Evolutionary conservation across 2,797 vertebrate genomes (phyloP).

Genomic region (Chrysocyon brachyurus): DNA sequence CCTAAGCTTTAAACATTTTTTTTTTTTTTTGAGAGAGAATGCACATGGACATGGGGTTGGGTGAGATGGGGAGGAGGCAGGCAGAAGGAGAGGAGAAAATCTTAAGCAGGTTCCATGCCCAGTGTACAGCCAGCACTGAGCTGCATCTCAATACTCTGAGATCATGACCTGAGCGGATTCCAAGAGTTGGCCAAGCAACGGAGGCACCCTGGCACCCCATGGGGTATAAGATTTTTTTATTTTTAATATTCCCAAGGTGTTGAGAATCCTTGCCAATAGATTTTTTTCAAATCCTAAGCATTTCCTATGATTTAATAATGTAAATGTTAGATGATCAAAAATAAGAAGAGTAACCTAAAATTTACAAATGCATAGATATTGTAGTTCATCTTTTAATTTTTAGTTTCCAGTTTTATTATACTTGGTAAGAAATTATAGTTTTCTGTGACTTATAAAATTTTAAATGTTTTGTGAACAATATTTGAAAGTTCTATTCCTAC

Average conservation of each 20-base stretch:
- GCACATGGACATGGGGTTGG: not conserved
- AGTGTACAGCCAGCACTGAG: no score
- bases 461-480: not conserved
- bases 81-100: no score
- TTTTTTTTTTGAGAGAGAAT: not conserved
- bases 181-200: not conserved
- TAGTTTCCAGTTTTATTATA: not conserved
- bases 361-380: not conserved
- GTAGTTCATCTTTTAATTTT: not conserved
- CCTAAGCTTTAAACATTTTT: not conserved
- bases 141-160: not conserved
- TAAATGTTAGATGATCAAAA: conserved; percentile 33
- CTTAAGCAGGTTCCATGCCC: no score
- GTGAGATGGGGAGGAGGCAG: no score
- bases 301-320: conserved; percentile 42
- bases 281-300: not conserved
- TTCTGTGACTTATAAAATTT: conserved; percentile 13
- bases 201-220: not conserved
- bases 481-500: not conserved
- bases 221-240: not conserved
- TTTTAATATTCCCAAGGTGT: not conserved
- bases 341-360: not conserved
- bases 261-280: not conserved
- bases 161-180: not conserved
- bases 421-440: conserved; percentile 22